Base-by-base conservation (phyloP, 2,113 vertebrate genomes). In the Vidua chalybeata region DNA sequence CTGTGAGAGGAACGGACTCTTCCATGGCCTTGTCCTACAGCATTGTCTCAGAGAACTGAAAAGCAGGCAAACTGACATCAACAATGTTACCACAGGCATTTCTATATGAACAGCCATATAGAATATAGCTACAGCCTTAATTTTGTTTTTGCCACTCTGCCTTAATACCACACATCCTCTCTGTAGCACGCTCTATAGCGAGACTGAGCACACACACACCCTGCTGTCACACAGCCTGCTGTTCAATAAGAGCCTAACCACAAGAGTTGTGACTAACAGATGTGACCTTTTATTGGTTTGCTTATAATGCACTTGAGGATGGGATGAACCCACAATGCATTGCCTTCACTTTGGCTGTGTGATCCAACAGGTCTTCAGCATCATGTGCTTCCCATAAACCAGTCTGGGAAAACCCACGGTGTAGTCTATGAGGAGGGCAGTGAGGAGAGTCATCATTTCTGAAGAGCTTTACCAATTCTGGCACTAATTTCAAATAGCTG, bases 251-350 rank as follows among this genome's bases (percentile, higher is more conserved):
- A 91, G 83, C 52, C 79, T 88, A 95, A 90, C 94, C 94, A 95
- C 95, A 92, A 61, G n/a, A 58, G 52, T 2, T 86, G 64, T 84
- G 81, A 96, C 87, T 90, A 86, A 95, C 59, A 96, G 64, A 63
- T 77, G 56, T 90, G 90, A 95, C 93, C 90, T 96, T 92, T 71
- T 16, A 35, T 77, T 81, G 64, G 35, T 77, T 84, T 95, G 92
- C 19, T 90, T 74, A 59, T 41, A 39, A 66, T 52, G 51, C 68
- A 48, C 39, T 85, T 20, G 21, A 18, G 37, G 55, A 62, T 39
- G 85, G 71, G 79, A 77, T 59, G 72, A 52, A 22, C 23, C 27
- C 79, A 55, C 28, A 76, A 39, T 10, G 35, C 28, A n/a, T 6
- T 0, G 2, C 46, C 54, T 88, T 58, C 3, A 3, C 82, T 90